Base-by-base conservation (phyloP, 2,888 invertebrate genomes). In the Apodemia duryi region DNA sequence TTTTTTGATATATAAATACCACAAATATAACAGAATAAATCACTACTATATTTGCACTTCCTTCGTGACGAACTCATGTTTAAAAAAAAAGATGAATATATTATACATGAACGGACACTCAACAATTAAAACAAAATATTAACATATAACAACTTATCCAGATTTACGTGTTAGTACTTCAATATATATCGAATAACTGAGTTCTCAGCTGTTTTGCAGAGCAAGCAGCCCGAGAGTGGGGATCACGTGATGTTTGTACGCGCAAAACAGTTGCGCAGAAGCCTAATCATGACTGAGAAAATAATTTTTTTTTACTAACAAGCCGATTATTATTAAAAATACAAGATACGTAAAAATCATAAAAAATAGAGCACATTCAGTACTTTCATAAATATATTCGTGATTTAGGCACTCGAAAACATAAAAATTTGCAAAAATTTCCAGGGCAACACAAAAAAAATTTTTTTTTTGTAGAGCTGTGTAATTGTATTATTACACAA, bases 1-100 rank as follows among this genome's bases (percentile, higher is more conserved):
- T 67, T 63, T 54, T 67, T 67, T 57, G 2, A 21, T 64, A 64
- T 57, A 60, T 64, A 64, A 57, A 57, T 41, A 64, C 64, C 64
- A 46, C 64, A 64, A 64, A 64, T 64, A 57, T 60, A 64, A 43
- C 57, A 57, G 43, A 64, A 64, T 54, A 41, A 57, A 64, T 64
- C 49, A 46, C 46, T 43, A 63, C 32, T 63, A 51, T 63, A 46
- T 63, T 29, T 46, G 52, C 63, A 63, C 43, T 49, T 46, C n/a
- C 63, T 63, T 51, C 51, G 43, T 63, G 63, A 63, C 32, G 51
- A 63, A 43, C 46, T 29, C 63, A 51, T 52, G 49, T 63, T 46
- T 29, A 13, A 63, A 63, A 49, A 49, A n/a, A n/a, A 63, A 63
- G 28, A 49, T 4, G 38, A 63, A 51, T 49, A 63, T 49, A 52